Evolutionary conservation across 1,140 invertebrate species (phyloP).

Genomic region (Laupala kohalensis): DNA sequence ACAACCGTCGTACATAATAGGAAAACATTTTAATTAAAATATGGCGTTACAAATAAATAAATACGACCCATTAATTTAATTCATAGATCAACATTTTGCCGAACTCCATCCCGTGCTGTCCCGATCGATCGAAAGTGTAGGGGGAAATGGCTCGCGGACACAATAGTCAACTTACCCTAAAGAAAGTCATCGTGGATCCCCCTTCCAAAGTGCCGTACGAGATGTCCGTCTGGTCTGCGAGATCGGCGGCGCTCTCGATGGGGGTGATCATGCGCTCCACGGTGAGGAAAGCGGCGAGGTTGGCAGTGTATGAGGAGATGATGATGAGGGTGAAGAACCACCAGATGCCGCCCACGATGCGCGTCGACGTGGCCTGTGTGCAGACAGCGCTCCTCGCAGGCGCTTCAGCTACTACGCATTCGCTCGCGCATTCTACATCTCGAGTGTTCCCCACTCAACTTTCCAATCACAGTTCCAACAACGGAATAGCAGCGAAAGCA

Average conservation of each 20-base stretch:
- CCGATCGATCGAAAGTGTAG: too few species aligned
- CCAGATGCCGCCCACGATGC: slow-evolving; percentile 92
- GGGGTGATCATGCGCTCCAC: slow-evolving; percentile 94
- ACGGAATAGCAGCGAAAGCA: too few species aligned
- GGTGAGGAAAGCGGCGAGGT: slow-evolving; percentile 90
- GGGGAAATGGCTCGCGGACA: too few species aligned
- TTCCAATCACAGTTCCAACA: too few species aligned
- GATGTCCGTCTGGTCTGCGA: slow-evolving; percentile 88
- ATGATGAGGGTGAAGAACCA: slow-evolving; percentile 99
- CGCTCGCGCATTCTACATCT: too few species aligned
- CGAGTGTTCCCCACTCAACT: background rate
- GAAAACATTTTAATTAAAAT: too few species aligned
- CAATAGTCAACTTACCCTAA: slow-evolving; percentile 51
- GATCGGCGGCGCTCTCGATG: slow-evolving; percentile 88
- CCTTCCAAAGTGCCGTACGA: slow-evolving; percentile 85
- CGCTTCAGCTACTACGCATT: background rate
- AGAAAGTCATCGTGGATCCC: slow-evolving; percentile 94
- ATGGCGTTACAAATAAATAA: too few species aligned
- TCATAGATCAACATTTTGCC: too few species aligned
- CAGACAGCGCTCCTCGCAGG: background rate
- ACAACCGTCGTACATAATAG: too few species aligned
- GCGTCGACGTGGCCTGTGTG: slow-evolving; percentile 75
- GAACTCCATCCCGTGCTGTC: background rate
- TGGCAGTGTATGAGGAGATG: slow-evolving; percentile 95
- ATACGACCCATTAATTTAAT: too few species aligned